A percentile compares a stretch with the other conserved stretches of the same genome.
Conservation (phyloP, 64 coral and sea anemone species). For the Dendrophyllia cribrosa region DNA sequence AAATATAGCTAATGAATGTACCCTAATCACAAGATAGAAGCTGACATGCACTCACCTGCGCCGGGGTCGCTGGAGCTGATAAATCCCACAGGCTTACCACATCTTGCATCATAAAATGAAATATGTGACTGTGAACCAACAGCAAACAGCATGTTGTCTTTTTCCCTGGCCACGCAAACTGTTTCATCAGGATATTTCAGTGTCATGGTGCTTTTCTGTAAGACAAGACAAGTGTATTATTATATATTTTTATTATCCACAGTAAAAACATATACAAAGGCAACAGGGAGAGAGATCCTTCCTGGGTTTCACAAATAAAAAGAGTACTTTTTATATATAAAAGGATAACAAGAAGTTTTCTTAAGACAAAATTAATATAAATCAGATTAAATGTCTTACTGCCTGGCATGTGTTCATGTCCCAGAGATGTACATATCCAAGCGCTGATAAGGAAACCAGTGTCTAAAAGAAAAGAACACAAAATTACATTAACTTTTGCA, state of each 20-base stretch:
- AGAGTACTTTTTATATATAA: too few species aligned
- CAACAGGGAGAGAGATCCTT: background rate
- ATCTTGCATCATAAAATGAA: conserved; percentile 75
- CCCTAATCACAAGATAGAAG: too few species aligned
- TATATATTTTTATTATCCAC: background rate
- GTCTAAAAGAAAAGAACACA: conserved; percentile 66
- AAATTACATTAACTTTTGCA: background rate
- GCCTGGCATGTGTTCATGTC: conserved; percentile 63
- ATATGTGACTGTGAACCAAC: conserved; percentile 97
- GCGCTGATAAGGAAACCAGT: conserved; percentile 82
- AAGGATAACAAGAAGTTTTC: too few species aligned
- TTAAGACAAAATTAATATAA: too few species aligned
- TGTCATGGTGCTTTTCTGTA: conserved; percentile 55
- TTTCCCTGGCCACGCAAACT: conserved; percentile 88
- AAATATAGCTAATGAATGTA: too few species aligned
- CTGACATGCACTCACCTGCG: conserved; percentile 65
- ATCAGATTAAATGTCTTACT: background rate
- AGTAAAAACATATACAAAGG: background rate
- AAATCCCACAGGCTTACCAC: conserved; percentile 48
- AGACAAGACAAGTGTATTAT: background rate
- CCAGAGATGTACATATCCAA: conserved; percentile 86
- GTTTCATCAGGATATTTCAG: conserved; percentile 76
- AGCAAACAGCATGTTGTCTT: conserved; percentile 80
- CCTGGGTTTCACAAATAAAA: too few species aligned
- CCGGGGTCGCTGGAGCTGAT: conserved; percentile 82